Evolutionary conservation across 2,113 vertebrate species (phyloP).

Genomic region (Brachypodius melanocephalos): DNA sequence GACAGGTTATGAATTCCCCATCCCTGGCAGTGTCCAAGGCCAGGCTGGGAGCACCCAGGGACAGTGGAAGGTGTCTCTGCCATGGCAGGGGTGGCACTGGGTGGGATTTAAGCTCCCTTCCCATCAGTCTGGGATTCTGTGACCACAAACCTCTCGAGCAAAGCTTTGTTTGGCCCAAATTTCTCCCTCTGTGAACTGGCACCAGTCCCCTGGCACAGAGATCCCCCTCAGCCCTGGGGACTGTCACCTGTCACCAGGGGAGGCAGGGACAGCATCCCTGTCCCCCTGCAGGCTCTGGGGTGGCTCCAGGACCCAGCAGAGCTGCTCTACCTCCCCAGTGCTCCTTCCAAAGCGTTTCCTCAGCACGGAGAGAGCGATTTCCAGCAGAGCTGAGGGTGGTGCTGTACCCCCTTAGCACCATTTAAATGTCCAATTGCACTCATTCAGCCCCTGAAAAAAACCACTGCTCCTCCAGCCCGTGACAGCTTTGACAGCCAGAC

Average conservation of each 20-base stretch:
- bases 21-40: neutral
- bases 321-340: neutral
- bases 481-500: conserved; percentile 90
- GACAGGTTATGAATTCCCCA: neutral
- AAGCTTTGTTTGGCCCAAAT: neutral
- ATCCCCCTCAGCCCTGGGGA: neutral
- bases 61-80: neutral
- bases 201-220: neutral
- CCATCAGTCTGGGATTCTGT: neutral
- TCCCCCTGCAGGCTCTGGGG: neutral
- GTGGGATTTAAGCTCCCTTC: neutral
- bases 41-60: neutral
- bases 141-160: neutral
- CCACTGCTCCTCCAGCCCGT: conserved; percentile 55
- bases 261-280: accelerated
- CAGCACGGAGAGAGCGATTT: neutral
- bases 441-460: conserved; percentile 37
- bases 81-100: neutral
- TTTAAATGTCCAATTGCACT: conserved; percentile 50
- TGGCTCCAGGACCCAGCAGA: neutral
- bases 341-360: neutral
- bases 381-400: conserved; percentile 21
- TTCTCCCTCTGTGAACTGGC: neutral
- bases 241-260: neutral
- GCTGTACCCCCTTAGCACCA: conserved; percentile 43